Evolutionary conservation across 1,140 invertebrate genomes (phyloP).

Genomic region (Drosophila nigromelanica): DNA sequence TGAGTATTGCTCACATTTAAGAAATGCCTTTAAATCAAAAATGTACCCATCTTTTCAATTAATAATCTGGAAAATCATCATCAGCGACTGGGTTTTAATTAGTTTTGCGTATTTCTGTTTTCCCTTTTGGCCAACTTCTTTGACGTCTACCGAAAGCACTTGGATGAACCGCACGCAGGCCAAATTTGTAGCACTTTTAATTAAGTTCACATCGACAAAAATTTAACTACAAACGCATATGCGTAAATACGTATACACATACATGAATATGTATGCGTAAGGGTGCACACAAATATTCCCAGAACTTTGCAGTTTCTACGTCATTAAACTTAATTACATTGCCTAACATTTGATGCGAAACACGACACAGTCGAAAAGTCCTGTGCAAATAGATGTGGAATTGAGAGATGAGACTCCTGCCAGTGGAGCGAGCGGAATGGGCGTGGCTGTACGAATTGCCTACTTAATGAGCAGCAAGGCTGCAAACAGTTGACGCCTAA

Average conservation of each 20-base stretch:
- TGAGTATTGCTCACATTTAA: neutral
- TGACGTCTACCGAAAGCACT: conserved; percentile 19
- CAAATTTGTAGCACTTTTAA: conserved; percentile 66
- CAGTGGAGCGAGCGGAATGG: neutral
- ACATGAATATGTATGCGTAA: conserved; percentile 6
- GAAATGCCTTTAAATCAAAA: conserved; percentile 43
- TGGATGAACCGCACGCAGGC: conserved; percentile 43
- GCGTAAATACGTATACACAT: neutral
- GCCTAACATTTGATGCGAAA: conserved; percentile 67
- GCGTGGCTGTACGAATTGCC: neutral
- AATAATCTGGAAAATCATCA: conserved; percentile 63
- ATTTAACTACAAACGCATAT: conserved; percentile 30
- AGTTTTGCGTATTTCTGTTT: conserved; percentile 72
- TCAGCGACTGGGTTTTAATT: conserved; percentile 63
- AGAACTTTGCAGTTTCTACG: conserved; percentile 77
- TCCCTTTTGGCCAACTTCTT: conserved; percentile 29
- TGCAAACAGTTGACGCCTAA: conserved; percentile 19
- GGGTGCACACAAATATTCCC: conserved; percentile 56
- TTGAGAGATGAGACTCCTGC: conserved; percentile 9
- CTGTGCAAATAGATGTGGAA: conserved; percentile 17
- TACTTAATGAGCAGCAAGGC: conserved; percentile 19
- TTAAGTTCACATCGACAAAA: conserved; percentile 66
- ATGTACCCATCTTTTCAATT: conserved; percentile 48
- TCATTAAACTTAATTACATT: conserved; percentile 81
- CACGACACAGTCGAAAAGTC: conserved; percentile 47